Percentiles rank a stretch among this genome's conserved stretches.
Evolutionary conservation across 2,113 vertebrate species (phyloP).

Genomic region (Ivindomyrus marchei): DNA sequence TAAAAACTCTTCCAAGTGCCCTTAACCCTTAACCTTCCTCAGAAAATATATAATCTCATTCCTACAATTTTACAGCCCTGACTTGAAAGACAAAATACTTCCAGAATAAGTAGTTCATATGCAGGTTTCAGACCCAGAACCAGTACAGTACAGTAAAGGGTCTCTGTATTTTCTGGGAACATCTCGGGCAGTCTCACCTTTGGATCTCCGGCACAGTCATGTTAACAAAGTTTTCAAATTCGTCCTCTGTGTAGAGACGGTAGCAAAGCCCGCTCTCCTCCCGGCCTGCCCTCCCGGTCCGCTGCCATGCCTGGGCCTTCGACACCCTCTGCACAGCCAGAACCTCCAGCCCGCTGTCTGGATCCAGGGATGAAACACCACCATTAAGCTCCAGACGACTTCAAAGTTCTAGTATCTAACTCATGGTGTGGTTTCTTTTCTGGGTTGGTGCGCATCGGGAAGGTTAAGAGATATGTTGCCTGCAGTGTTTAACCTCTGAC

Average conservation of each 20-base stretch:
- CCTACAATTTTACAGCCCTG: not conserved
- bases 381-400: not conserved
- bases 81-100: not conserved
- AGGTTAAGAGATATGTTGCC: not conserved
- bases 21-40: not conserved
- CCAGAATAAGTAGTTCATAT: not conserved
- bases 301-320: slow-evolving; percentile 94
- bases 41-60: not conserved
- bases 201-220: slow-evolving; percentile 94
- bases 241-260: slow-evolving; percentile 87
- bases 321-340: slow-evolving; percentile 87
- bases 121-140: not conserved
- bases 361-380: not conserved
- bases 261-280: slow-evolving; percentile 83
- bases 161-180: not conserved
- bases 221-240: slow-evolving; percentile 79
- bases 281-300: slow-evolving; percentile 80
- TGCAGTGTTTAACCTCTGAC: not conserved
- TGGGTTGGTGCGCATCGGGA: not conserved
- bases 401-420: not conserved
- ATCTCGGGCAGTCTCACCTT: slow-evolving; percentile 58
- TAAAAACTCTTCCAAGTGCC: not conserved
- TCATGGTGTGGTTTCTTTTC: not conserved
- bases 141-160: too few species aligned
- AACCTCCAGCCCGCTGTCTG: slow-evolving; percentile 86